Evolutionary conservation across 2,113 vertebrate genomes (phyloP).

Genomic region (Hemibagrus wyckioides): DNA sequence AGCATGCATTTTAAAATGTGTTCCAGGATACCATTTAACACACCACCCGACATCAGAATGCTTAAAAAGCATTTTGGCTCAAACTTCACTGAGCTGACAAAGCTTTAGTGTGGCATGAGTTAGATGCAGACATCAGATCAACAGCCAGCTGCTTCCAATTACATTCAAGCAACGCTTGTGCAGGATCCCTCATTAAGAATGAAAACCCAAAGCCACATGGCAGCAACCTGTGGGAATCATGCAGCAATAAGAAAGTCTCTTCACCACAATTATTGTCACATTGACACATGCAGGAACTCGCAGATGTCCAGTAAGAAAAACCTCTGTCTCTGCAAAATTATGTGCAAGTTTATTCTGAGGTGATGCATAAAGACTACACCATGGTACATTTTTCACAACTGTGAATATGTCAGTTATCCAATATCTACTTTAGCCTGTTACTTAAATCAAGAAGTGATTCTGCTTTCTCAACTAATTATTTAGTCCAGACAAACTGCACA

Average conservation of each 20-base stretch:
- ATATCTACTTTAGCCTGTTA: not conserved
- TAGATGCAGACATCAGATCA: constrained; percentile 37
- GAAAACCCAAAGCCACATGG: constrained; percentile 42
- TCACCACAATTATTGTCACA: constrained; percentile 34
- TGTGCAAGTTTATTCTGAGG: not conserved
- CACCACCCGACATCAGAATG: not conserved
- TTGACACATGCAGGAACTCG: constrained; percentile 16
- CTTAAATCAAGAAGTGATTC: not conserved
- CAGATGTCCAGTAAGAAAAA: not conserved
- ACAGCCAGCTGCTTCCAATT: constrained; percentile 41
- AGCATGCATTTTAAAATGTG: not conserved
- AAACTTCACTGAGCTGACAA: constrained; percentile 11
- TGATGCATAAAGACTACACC: not conserved
- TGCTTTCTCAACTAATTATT: not conserved
- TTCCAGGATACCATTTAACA: not conserved
- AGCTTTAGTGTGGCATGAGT: constrained; percentile 33
- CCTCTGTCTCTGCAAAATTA: not conserved
- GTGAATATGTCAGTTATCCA: not conserved
- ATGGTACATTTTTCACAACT: not conserved
- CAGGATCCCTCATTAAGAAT: constrained; percentile 40
- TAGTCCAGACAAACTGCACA: not conserved
- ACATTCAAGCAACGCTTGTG: constrained; percentile 24
- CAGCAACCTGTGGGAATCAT: constrained; percentile 28
- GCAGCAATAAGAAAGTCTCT: constrained; percentile 34
- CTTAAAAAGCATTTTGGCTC: constrained; percentile 11